phyloP scores from a whole-genome alignment of 1,140 invertebrate genomes.

The Homalodisca vitripennis region DNA sequence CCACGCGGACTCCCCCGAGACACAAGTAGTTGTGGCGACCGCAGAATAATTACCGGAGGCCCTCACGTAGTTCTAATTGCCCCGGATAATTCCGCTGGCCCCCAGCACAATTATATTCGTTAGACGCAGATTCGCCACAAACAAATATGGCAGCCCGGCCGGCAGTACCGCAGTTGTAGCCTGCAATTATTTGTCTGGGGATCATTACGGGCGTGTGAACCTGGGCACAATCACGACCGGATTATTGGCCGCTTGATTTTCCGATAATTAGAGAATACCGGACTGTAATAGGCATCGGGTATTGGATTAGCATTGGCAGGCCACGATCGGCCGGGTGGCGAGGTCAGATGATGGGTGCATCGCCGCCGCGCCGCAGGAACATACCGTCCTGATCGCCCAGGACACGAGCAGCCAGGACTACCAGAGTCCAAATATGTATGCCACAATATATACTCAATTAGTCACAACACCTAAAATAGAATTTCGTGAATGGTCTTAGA shows the following conservation, averaged over 20 bases:
- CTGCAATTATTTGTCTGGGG: conserved; percentile 20
- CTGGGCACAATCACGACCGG: background rate
- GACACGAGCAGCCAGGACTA: too few species aligned
- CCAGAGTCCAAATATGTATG: too few species aligned
- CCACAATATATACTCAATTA: too few species aligned
- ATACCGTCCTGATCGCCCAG: too few species aligned
- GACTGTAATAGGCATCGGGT: conserved; percentile 20
- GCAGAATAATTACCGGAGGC: too few species aligned
- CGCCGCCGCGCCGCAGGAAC: too few species aligned
- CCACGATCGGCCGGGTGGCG: background rate
- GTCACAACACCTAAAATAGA: too few species aligned
- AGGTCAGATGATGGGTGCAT: too few species aligned
- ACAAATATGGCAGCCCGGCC: conserved; percentile 24
- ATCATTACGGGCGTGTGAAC: conserved; percentile 18
- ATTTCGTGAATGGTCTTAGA: too few species aligned
- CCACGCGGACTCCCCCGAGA: too few species aligned
- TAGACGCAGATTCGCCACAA: conserved; percentile 13
- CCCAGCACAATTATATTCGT: conserved; percentile 16
- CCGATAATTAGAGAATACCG: conserved; percentile 23
- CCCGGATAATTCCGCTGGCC: background rate
- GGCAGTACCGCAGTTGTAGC: background rate
- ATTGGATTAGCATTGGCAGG: conserved; percentile 14
- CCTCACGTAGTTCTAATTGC: conserved; percentile 13
- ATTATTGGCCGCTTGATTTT: conserved; percentile 7
- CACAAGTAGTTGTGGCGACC: too few species aligned